Conservation (phyloP, 2,888 invertebrate genomes). For the Stomorhina lunata region DNA sequence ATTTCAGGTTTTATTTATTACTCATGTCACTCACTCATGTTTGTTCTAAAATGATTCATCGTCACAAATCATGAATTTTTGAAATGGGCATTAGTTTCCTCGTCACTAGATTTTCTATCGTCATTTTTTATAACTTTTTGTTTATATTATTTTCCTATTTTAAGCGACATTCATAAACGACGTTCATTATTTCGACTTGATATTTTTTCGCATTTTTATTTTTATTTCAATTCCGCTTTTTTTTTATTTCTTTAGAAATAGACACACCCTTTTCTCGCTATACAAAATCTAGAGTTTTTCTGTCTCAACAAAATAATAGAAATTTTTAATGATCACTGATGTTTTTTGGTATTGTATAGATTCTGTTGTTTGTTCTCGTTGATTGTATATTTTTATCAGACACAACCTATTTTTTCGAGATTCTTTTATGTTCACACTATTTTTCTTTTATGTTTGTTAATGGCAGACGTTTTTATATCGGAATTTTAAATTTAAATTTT, state of each 20-base stretch:
- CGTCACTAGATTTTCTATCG: too few species aligned
- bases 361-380: not conserved
- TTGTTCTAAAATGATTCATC: too few species aligned
- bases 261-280: not conserved
- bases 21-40: too few species aligned
- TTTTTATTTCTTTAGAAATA: not conserved
- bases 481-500: too few species aligned
- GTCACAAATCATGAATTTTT: not conserved
- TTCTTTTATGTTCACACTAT: not conserved
- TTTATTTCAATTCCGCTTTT: not conserved
- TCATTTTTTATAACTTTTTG: too few species aligned
- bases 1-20: too few species aligned
- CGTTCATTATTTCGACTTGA: not conserved
- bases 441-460: not conserved
- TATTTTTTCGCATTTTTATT: not conserved
- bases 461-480: not conserved
- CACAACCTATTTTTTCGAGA: not conserved
- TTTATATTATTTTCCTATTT: not conserved
- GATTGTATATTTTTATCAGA: not conserved
- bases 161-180: not conserved
- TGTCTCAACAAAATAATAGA: not conserved
- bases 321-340: not conserved
- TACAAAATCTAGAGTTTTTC: too few species aligned
- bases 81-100: too few species aligned
- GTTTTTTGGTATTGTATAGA: not conserved